Evolutionary conservation across 2,113 vertebrate species (phyloP).

Genomic region (Ochotona princeps): DNA sequence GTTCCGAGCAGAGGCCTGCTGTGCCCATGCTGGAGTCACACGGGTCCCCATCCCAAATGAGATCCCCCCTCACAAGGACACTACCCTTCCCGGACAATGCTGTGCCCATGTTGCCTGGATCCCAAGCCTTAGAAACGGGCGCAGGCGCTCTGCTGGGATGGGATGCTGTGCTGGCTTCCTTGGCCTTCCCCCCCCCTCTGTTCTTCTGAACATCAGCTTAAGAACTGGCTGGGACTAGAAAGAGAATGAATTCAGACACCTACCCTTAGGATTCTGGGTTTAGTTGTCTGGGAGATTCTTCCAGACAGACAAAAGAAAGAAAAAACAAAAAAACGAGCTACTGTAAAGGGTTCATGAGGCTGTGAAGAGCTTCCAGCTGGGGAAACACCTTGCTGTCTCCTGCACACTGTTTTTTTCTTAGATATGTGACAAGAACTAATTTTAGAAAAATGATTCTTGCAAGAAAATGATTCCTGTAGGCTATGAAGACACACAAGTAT

Average conservation of each 20-base stretch:
- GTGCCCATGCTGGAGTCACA: not conserved
- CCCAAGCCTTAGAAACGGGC: not conserved
- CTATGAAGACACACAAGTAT: not conserved
- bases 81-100: not conserved
- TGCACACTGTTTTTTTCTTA: not conserved
- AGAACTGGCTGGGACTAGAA: constrained; percentile 51
- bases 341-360: not conserved
- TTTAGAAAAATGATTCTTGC: constrained; percentile 62
- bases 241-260: too few relatives aligned
- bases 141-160: not conserved
- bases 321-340: not conserved
- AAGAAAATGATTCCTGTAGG: constrained; percentile 45
- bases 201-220: constrained; percentile 77
- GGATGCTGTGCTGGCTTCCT: not conserved
- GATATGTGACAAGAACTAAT: constrained; percentile 48
- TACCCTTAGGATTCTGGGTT: too few relatives aligned
- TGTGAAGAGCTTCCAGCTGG: not conserved
- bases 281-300: constrained; percentile 61
- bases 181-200: constrained; percentile 74
- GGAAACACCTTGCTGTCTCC: not conserved
- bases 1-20: not conserved
- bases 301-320: not conserved
- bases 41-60: too few relatives aligned
- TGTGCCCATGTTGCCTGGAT: too few relatives aligned
- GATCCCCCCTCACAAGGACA: too few relatives aligned